Percentiles rank a stretch among this genome's conserved stretches.
Evolutionary conservation across 2,888 invertebrate genomes (phyloP).

Genomic region (Drosophila mulleri): DNA sequence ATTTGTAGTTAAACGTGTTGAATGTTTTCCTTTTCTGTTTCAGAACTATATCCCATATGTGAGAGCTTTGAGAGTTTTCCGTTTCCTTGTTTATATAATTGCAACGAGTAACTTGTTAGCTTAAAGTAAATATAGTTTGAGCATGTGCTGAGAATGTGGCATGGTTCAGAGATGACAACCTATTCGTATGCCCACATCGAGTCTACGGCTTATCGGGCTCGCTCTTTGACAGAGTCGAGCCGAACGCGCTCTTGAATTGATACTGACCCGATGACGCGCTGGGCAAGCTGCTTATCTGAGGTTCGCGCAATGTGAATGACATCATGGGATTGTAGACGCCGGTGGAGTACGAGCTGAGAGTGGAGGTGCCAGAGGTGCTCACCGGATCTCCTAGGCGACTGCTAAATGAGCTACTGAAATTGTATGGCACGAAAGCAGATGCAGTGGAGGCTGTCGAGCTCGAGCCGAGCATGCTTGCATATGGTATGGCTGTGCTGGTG

Average conservation of each 20-base stretch:
- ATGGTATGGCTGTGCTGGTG: constrained; percentile 36
- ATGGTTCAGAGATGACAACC: constrained; percentile 43
- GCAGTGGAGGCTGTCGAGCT: constrained; percentile 4
- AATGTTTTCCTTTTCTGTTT: constrained; percentile 3
- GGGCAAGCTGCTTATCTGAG: constrained; percentile 40
- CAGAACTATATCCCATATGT: constrained; percentile 37
- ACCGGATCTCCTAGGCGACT: constrained; percentile 45
- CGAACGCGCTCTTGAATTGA: constrained; percentile 53
- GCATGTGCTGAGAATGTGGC: constrained; percentile 32
- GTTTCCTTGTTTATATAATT: constrained; percentile 24
- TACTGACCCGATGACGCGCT: constrained; percentile 47
- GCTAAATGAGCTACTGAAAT: constrained; percentile 49
- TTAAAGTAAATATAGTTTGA: constrained; percentile 52
- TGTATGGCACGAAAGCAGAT: constrained; percentile 57
- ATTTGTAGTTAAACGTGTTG: constrained; percentile 20
- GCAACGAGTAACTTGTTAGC: constrained; percentile 40
- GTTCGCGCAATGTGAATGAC: constrained; percentile 73
- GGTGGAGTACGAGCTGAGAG: constrained; percentile 57
- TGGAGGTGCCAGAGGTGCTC: constrained; percentile 33
- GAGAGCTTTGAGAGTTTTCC: constrained; percentile 14
- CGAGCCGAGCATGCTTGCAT: constrained; percentile 22
- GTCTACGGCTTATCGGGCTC: constrained; percentile 60
- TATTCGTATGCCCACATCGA: constrained; percentile 13
- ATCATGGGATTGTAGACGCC: constrained; percentile 79
- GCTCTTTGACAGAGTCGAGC: constrained; percentile 35